Base-by-base conservation (phyloP, 2,797 vertebrate genomes). In the Manis pentadactyla region DNA sequence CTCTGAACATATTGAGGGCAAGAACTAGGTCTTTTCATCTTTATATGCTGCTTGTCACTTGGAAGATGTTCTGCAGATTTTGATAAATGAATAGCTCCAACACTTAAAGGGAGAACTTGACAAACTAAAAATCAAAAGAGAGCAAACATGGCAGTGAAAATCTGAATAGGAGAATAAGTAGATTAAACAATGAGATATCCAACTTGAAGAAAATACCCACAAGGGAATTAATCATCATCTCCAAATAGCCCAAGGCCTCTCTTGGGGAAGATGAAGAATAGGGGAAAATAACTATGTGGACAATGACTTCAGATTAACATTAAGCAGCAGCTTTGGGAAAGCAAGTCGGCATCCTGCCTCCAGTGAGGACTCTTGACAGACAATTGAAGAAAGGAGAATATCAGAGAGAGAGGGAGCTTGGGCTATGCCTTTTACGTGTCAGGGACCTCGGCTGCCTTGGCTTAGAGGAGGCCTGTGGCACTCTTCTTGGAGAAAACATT, bases 141-240 rank as follows among this genome's bases (percentile, higher is more conserved):
- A 82, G 39, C 25, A 71, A 39, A 3, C 21, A 91, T 31, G 6
- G 53, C 23, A 64, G 49, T 63, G 39, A 75, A 83, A 90, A 66
- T 53, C 34, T 86, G 63, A 86, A 59, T 10, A 59, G 4, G 49
- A 75, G 78, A 73, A 94, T 1, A n/a, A 6, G 63, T 68, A 27
- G 4, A 13, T 93, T 86, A 57, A 66, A 78, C 78, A 90, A 81
- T 39, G 34, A 79, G n/a, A 68, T 31, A 51, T 55, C 4, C 23
- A 94, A 83, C 59, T 68, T 91, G 29, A 90, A 90, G 49, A 61
- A 95, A 90, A 49, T 51, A 42, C 18, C 21, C 39, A 68, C 59
- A 59, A 46, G 49, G 46, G 10, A 93, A 74, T 64, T 46, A 7
- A 86, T 92, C 10, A 27, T n/a, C 19, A 12, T 63, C 46, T 95